These are phyloP conservation scores for Ectropis crepuscularia DNA, from an alignment of 2,888 invertebrate genomes.

Conservation along the genomic window DNA sequence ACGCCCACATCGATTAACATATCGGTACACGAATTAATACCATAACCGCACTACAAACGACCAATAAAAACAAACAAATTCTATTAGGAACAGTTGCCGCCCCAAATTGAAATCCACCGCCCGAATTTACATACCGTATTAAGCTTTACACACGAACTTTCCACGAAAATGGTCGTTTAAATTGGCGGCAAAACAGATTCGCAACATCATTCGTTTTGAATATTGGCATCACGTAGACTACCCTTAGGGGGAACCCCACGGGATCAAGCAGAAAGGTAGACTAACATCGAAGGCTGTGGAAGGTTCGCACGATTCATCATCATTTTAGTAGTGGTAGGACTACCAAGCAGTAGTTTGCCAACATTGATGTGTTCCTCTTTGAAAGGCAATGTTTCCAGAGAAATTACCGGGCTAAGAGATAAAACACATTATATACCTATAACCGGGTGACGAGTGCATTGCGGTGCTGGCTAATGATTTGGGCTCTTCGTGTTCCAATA, in stretches of 20 bases:
- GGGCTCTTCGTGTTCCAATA: too few relatives aligned
- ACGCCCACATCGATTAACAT: slow-evolving; percentile 7
- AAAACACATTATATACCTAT: too few relatives aligned
- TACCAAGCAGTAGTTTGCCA: too few relatives aligned
- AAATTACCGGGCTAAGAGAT: too few relatives aligned
- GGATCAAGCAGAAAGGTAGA: background rate
- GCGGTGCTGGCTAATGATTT: too few relatives aligned
- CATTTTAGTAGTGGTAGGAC: too few relatives aligned
- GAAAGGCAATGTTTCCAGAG: too few relatives aligned
- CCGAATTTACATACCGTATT: slow-evolving; percentile 66
- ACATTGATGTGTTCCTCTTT: too few relatives aligned
- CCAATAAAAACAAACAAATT: slow-evolving; percentile 47
- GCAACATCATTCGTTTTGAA: slow-evolving; percentile 77
- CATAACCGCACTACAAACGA: slow-evolving; percentile 33
- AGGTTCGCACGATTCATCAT: too few relatives aligned
- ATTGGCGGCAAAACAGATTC: slow-evolving; percentile 75
- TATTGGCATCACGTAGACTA: slow-evolving; percentile 78
- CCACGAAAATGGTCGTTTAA: slow-evolving; percentile 63
- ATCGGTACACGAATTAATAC: slow-evolving; percentile 7
- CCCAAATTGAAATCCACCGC: slow-evolving; percentile 65
- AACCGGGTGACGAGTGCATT: too few relatives aligned
- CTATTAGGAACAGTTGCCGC: slow-evolving; percentile 48
- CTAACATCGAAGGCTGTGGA: too few relatives aligned
- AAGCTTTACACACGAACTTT: slow-evolving; percentile 63
- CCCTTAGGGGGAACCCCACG: slow-evolving; percentile 65